Base-by-base conservation (phyloP, 2,113 vertebrate species). In the Triplophysa siluroides region DNA sequence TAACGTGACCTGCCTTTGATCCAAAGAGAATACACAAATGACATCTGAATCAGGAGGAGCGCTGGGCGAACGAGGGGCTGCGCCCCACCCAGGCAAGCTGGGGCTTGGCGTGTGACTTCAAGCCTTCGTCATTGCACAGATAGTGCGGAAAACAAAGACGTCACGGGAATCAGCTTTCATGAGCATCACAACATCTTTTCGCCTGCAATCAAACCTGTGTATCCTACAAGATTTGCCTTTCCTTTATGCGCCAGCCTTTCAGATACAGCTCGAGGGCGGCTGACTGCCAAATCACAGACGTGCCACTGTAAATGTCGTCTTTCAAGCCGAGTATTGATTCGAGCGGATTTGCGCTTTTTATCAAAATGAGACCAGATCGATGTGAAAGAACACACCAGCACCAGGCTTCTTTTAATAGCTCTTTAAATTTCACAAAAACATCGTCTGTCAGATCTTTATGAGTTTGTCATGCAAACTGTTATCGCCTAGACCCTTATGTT, bases 31-130 rank as follows among this genome's bases (percentile, higher is more conserved):
- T 86, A 89, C 85, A 93, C 91, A 91, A 91, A 93, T 92, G 92
- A 93, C 91, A 91, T 93, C 92, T 94, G 93, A 92, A 91, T 90
- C 86, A 90, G 89, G 90, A 90, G 89, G 90, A 89, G 87, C 62
- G 72, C 69, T 64, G 89, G 87, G 87, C 87, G 86, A 85, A 86
- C 21, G 78, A 84, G 81, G 85, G 78, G 87, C 86, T 67, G 75
- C 67, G 73, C 85, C 76, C 81, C 73, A 76, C 67, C 73, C 66
- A 78, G 83, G 50, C 76, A 43, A 81, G 85, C 74, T 70, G 71
- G 83, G 83, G 81, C 81, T 81, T 84, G 68, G 88, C 86, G 81
- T 66, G 87, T 81, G 83, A 87, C 86, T 90, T 90, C 87, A 86
- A 86, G 85, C 85, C 87, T 87, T 82, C n/a, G 33, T 45, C 50